Evolutionary conservation across 1,140 invertebrate species (phyloP), one percentile per base, ranked within the genome.

Genomic region (Calliphora vicina): DNA sequence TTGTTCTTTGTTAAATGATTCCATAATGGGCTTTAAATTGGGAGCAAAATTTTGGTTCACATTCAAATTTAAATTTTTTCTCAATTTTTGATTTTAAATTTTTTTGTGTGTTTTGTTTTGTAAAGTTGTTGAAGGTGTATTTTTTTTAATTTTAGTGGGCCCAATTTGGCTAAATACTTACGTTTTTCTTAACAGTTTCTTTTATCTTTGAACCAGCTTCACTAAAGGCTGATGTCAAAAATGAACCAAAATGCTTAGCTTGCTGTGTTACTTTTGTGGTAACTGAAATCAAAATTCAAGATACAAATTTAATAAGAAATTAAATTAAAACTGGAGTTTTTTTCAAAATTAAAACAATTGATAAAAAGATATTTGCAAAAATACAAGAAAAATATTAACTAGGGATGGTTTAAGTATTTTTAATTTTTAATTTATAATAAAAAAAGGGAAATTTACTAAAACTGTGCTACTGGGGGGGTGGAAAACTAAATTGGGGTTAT

Each of bases 1-100:
- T 91, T 99, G 98, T 91, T 99, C 98, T 91, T 97, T 97, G 91
- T 97, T 98, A 91, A 99, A 97, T 87, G 99, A 97, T 80, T 96
- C 96, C 86, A 99, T 93, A 89, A 99, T 94, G 91, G 96, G 97
- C 97, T 99, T 92, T 87, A 92, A 90, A 89, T 86, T 87, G 87
- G 85, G 26, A 71, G 9, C 0, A 35, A 12, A n/a, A n/a, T n/a
- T n/a, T n/a, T n/a, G n/a, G n/a, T n/a, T n/a, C n/a, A n/a, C n/a
- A 67, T 5, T 57, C 17, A 13, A 50, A 13, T 81, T 23, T 67
- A 8, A 25, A 12, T 67, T 61, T 61, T 61, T 17, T 61, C 5
- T 67, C 61, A 67, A 67, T 23, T 67, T 67, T n/a, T n/a, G n/a
- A 23, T 67, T 25, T 23, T 67, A 1, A 67, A 67, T 67, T 67